Evolutionary conservation across 2,888 invertebrate genomes (phyloP), one percentile per base, ranked within the genome.

Genomic region (Chymomyza amoena): DNA sequence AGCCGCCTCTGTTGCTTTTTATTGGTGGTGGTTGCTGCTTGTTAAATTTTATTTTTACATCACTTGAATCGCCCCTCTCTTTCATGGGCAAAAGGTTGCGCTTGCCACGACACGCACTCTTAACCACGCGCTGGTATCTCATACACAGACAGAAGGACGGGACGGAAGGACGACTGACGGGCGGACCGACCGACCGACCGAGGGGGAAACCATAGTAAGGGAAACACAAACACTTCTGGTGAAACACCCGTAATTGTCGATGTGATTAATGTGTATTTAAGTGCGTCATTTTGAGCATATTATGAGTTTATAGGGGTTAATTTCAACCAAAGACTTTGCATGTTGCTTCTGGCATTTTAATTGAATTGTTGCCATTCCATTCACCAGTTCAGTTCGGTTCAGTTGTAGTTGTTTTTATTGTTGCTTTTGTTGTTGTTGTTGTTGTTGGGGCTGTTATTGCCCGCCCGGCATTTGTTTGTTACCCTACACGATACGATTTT

Each of bases 261-360:
- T 86, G 84, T 88, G 88, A 86, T 86, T 86, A 86, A 86, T 88
- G 85, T 86, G 80, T 77, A 84, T 86, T 86, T 88, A 86, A 86
- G 88, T 86, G 85, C 84, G 86, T 88, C 84, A 86, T 88, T 86
- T 88, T 84, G 84, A 80, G 86, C 81, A 86, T 84, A 88, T 87
- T 86, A 87, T 86, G 76, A 79, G 78, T 86, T 86, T 86, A 86
- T 86, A 79, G 85, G 85, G 85, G 88, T 86, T 87, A 86, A 88
- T 86, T 87, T 85, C 84, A 75, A 73, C 74, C 81, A 73, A 76
- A 81, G 70, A 77, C 83, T 83, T 85, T 83, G 73, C 78, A 82
- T 85, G 76, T 78, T 73, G 67, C 79, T 73, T 72, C 78, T 83
- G 88, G 86, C 74, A 87, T 83, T 85, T 85, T 87, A 87, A 85